Conservation (phyloP, 1,140 invertebrate genomes). For the Protaetia brevitarsis region DNA sequence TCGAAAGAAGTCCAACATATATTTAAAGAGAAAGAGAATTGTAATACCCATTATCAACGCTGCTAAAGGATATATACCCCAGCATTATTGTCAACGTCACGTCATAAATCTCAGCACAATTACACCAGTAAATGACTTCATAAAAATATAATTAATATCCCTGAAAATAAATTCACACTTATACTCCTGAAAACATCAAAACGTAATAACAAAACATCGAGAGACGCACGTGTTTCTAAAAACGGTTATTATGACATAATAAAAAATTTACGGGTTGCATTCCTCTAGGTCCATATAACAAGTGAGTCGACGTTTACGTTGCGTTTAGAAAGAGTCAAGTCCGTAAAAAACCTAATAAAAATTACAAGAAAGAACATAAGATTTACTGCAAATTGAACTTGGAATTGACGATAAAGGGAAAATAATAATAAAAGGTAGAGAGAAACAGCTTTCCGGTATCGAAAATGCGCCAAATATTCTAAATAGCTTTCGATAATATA, state of each 20-base stretch:
- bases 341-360: slow-evolving; percentile 10
- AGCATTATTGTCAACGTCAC: too few species aligned
- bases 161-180: too few species aligned
- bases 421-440: slow-evolving; percentile 12
- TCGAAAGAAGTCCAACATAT: too few species aligned
- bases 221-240: neutral
- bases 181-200: too few species aligned
- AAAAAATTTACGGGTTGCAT: slow-evolving; percentile 19
- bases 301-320: neutral
- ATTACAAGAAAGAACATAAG: slow-evolving; percentile 14
- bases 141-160: too few species aligned
- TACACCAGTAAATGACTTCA: too few species aligned
- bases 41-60: too few species aligned
- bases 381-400: slow-evolving; percentile 18
- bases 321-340: neutral
- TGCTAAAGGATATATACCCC: too few species aligned
- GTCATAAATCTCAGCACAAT: too few species aligned
- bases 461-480: neutral
- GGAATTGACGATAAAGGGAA: slow-evolving; percentile 10
- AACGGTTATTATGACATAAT: neutral
- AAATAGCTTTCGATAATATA: neutral
- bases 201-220: too few species aligned
- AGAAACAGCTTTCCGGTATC: neutral
- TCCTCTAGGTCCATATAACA: neutral
- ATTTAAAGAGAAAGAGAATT: too few species aligned